Evolutionary conservation across 1,140 invertebrate genomes (phyloP).

Genomic region (Agrypnia vestita): DNA sequence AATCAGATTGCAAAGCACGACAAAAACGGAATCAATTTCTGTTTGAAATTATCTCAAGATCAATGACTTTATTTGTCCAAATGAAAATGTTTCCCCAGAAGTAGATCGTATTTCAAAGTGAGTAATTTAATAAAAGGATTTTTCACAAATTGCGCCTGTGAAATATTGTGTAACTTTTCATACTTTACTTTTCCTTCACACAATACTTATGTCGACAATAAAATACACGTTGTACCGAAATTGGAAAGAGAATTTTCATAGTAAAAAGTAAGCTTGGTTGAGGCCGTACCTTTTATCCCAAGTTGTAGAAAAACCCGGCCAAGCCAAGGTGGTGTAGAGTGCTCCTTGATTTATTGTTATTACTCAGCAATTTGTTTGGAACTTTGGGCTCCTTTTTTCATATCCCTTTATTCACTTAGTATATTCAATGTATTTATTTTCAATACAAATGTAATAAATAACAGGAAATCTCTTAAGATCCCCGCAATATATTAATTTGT

Average conservation of each 20-base stretch:
- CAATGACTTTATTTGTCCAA: too few species aligned
- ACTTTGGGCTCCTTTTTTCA: slow-evolving; percentile 45
- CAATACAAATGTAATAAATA: slow-evolving; percentile 48
- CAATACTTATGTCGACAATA: slow-evolving; percentile 41
- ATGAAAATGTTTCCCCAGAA: too few species aligned
- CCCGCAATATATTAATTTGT: slow-evolving; percentile 24
- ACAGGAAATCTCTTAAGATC: slow-evolving; percentile 37
- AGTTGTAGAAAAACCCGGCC: slow-evolving; percentile 28
- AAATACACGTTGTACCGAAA: slow-evolving; percentile 44
- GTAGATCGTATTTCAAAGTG: too few species aligned
- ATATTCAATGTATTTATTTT: slow-evolving; percentile 49
- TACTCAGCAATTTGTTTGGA: slow-evolving; percentile 49
- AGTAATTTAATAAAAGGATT: neutral
- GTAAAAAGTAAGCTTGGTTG: slow-evolving; percentile 33
- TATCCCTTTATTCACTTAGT: slow-evolving; percentile 35
- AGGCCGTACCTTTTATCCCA: slow-evolving; percentile 34
- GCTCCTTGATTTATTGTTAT: slow-evolving; percentile 51
- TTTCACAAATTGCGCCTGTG: slow-evolving; percentile 26
- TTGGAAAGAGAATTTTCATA: slow-evolving; percentile 42
- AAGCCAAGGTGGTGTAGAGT: slow-evolving; percentile 49
- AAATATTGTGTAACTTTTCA: slow-evolving; percentile 30
- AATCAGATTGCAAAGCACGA: too few species aligned
- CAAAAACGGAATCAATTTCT: too few species aligned
- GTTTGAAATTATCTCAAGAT: too few species aligned
- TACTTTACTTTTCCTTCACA: slow-evolving; percentile 33